Base-by-base conservation (phyloP, 1,140 invertebrate genomes). In the Drosophila arawakana region DNA sequence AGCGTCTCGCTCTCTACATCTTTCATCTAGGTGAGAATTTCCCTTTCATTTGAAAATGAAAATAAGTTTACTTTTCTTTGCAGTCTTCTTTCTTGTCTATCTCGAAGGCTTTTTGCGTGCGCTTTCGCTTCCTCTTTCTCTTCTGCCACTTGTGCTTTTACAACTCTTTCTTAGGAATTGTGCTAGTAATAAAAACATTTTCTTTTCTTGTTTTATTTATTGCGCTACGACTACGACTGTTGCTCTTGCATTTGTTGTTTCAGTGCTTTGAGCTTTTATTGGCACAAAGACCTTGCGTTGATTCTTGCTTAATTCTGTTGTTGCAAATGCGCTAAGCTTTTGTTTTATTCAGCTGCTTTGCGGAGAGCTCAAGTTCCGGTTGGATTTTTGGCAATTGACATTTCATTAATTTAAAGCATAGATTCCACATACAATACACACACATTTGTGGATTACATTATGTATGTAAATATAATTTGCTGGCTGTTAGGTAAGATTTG, bases 31-130 rank as follows among this genome's bases (percentile, higher is more conserved):
- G 81, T 88, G 89, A 91, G 89, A 91, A 89, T 91, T 91, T 91
- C 89, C 89, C 89, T 91, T 91, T 91, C 89, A 91, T 91, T 91
- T 91, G 89, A 91, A 91, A 91, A 91, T 82, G 89, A 91, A 91
- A 91, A 91, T 91, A 85, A 78, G 78, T 91, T 91, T 91, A 81
- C 86, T 90, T 86, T 90, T 90, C 83, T 78, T 82, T 80, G 66
- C 78, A 9, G 34, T 66, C 44, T 59, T 39, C 15, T 73, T 57
- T 39, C 15, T 73, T 57, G 54, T 57, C 54, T 57, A 30, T 30
- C 25, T 30, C 25, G 25, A 30, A 30, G 35, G 15, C 49, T 44
- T 59, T 35, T 50, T 67, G 50, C 21, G 10, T 50, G 34, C 39
- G 60, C n/a, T 34, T 6, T 61, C 34, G 49, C 39, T 65, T 65